Evolutionary conservation across 2,888 invertebrate genomes (phyloP).

Genomic region (Andrena dorsata): DNA sequence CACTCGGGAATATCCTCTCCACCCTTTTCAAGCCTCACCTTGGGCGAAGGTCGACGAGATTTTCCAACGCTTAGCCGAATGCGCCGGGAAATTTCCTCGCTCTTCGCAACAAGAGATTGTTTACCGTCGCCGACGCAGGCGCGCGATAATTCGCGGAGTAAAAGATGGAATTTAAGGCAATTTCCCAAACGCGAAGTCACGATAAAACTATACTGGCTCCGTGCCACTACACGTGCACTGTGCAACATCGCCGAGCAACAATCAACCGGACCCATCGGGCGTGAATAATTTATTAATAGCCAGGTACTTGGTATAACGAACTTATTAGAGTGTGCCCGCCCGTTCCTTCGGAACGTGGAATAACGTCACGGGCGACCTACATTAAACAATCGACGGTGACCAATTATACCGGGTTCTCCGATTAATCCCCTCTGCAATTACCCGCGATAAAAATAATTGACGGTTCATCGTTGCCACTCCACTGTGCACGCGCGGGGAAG

Average conservation of each 20-base stretch:
- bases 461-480: neutral
- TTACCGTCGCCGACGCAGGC: neutral
- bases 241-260: constrained; percentile 16
- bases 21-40: neutral
- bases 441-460: constrained; percentile 4
- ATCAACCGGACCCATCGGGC: constrained; percentile 32
- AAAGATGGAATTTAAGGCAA: neutral
- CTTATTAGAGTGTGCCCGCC: constrained; percentile 17
- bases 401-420: neutral
- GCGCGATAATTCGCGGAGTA: neutral
- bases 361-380: constrained; percentile 40
- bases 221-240: constrained; percentile 6
- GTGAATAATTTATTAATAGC: constrained; percentile 52
- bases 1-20: neutral
- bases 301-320: constrained; percentile 33
- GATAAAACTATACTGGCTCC: constrained; percentile 30
- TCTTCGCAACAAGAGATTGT: neutral
- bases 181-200: constrained; percentile 12
- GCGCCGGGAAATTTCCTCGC: neutral
- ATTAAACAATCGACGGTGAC: constrained; percentile 28
- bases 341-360: neutral
- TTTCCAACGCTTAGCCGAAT: neutral
- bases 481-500: constrained; percentile 39
- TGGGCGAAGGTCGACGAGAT: neutral
- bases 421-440: neutral